Percentiles rank a stretch among this genome's conserved stretches.
Evolutionary conservation across 1,140 invertebrate species (phyloP).

Genomic region (Pteromalus puparum): DNA sequence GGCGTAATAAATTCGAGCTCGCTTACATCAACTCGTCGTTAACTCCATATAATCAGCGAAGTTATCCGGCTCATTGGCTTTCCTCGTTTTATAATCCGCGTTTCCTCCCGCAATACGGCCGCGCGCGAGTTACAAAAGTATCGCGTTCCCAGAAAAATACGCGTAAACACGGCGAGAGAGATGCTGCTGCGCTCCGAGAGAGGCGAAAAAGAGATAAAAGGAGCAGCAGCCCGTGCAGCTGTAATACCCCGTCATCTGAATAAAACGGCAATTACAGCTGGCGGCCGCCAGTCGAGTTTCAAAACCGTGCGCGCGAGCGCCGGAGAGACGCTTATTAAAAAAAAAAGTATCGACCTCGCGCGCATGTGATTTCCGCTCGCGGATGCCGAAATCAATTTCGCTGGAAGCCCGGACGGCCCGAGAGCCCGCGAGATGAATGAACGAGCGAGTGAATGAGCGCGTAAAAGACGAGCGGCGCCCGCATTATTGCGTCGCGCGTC

Average conservation of each 20-base stretch:
- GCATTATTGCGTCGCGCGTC: no score
- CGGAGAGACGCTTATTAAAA: constrained; percentile 16
- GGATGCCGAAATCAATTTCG: constrained; percentile 33
- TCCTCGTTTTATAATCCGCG: constrained; percentile 24
- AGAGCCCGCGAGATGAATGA: constrained; percentile 29
- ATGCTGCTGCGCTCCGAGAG: neutral
- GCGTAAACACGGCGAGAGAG: neutral
- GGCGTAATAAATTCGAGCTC: constrained; percentile 27
- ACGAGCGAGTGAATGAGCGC: neutral
- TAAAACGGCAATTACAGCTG: constrained; percentile 26
- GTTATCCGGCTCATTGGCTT: neutral
- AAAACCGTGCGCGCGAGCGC: neutral
- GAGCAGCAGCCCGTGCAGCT: neutral
- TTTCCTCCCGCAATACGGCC: neutral
- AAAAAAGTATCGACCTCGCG: neutral
- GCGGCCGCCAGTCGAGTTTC: neutral
- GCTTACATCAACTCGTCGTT: constrained; percentile 8
- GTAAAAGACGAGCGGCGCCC: neutral
- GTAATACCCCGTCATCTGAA: constrained; percentile 28
- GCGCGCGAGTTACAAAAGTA: neutral
- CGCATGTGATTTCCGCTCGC: neutral
- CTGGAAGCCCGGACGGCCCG: neutral
- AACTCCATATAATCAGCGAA: constrained; percentile 14
- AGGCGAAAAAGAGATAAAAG: neutral
- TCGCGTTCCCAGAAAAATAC: neutral